Evolutionary conservation across 2,113 vertebrate species (phyloP), one percentile per base, ranked within the genome.

Genomic region (Pterocles burchelli): DNA sequence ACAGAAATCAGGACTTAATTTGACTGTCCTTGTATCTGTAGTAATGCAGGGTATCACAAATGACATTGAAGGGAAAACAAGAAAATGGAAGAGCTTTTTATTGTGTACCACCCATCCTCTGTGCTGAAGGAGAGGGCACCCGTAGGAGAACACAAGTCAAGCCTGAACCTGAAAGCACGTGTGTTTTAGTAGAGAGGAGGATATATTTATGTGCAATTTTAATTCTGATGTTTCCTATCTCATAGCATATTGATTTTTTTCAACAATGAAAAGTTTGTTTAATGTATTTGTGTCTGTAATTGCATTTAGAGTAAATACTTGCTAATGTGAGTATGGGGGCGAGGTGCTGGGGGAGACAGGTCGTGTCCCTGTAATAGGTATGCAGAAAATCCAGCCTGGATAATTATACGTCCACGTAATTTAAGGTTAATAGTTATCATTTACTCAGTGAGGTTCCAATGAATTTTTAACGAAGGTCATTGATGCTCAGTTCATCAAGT

Each of bases 111-210:
- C 17, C 8, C 14, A 17, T 55, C 22, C 29, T 61, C 36, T 36
- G 3, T 43, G 43, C 41, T 68, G 62, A 45, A 25, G 57, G 24
- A 46, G 15, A 41, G 11, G 8, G 9, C 13, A 41, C 9, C 13
- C 0, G 0, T 2, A 21, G 28, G 16, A 75, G 33, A 74, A 49
- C 0, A 1, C 1, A 5, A 15, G 6, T 28, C 15, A 79, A 94
- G 9, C 13, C 43, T 16, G 26, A 81, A 54, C 18, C 51, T 59
- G 57, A 88, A 94, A 46, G 13, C 7, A 4, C 20, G 6, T 1
- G 0, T 3, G 5, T n/a, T 34, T 68, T 26, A 65, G 21, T 15
- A 67, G 31, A 85, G 17, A 36, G 19, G 6, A 21, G 9, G 31
- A 7, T 65, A 28, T 25, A 9, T 52, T 72, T 48, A 25, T 25